Conservation (phyloP, 2,113 vertebrate genomes). For the Halcyon malimbica region DNA sequence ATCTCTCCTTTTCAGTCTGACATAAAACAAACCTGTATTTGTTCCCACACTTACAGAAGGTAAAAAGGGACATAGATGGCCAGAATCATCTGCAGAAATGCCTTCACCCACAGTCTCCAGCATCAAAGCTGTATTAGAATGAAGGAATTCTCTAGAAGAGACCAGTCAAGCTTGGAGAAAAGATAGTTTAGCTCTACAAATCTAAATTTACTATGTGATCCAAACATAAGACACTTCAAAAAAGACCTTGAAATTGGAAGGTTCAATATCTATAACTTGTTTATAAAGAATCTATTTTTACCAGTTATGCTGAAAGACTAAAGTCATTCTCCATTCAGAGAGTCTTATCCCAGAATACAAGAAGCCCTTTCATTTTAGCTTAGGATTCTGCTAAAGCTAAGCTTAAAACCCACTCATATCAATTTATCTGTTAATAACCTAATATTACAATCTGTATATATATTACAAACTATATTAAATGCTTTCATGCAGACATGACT, state of each 20-base stretch:
- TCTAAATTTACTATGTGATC: background rate
- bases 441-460: slow-evolving; percentile 9
- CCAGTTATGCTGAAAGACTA: background rate
- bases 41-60: background rate
- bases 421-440: slow-evolving; percentile 34
- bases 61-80: background rate
- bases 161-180: background rate
- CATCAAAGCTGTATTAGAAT: background rate
- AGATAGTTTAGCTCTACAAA: background rate
- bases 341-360: background rate
- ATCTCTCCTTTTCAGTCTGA: background rate
- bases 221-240: background rate
- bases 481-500: slow-evolving; percentile 4
- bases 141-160: background rate
- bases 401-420: slow-evolving; percentile 32
- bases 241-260: background rate
- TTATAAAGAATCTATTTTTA: background rate
- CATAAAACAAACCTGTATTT: background rate
- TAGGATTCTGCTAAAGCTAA: slow-evolving; percentile 13
- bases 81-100: background rate
- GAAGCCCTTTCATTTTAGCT: background rate
- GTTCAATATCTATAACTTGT: background rate
- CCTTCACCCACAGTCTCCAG: background rate
- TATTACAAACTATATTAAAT: background rate
- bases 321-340: background rate